Evolutionary conservation across 2,797 vertebrate genomes (phyloP).

Genomic region (Triplophysa bombifrons): DNA sequence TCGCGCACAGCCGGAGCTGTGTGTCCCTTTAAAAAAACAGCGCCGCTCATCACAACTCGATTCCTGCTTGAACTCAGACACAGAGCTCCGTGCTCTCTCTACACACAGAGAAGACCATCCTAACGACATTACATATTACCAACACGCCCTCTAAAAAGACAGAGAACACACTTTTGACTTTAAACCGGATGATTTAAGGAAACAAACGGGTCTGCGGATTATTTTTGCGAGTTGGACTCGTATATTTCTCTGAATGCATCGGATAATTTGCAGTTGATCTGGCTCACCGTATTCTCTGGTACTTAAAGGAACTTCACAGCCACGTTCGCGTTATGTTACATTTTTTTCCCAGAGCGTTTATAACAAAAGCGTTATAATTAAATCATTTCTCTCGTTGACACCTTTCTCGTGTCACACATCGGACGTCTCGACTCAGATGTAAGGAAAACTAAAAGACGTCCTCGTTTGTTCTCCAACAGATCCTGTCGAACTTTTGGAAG

Average conservation of each 20-base stretch:
- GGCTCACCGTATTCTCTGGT: slow-evolving; percentile 11
- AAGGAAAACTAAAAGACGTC: slow-evolving; percentile 33
- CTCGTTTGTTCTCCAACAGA: slow-evolving; percentile 48
- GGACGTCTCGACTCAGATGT: slow-evolving; percentile 1
- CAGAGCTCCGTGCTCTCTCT: slow-evolving; percentile 13
- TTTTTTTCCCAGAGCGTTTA: background rate
- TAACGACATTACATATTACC: slow-evolving; percentile 44
- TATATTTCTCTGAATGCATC: background rate
- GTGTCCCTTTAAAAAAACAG: slow-evolving; percentile 76
- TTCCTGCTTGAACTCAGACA: slow-evolving; percentile 53
- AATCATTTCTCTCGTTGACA: too few species aligned
- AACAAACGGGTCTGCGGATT: slow-evolving; percentile 15
- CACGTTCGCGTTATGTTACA: background rate
- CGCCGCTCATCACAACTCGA: slow-evolving; percentile 65
- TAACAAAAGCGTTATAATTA: background rate
- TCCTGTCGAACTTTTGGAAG: slow-evolving; percentile 27
- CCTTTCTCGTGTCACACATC: background rate
- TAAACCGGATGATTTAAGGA: slow-evolving; percentile 13
- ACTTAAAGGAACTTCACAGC: background rate
- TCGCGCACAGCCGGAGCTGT: slow-evolving; percentile 31
- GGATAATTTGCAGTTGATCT: slow-evolving; percentile 22
- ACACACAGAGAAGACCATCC: slow-evolving; percentile 28
- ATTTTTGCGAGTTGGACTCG: background rate
- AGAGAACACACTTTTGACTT: background rate
- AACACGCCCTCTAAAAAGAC: background rate